Evolutionary conservation across 2,797 vertebrate genomes (phyloP), one percentile per base, ranked within the genome.

Genomic region (Thamnophis elegans): DNA sequence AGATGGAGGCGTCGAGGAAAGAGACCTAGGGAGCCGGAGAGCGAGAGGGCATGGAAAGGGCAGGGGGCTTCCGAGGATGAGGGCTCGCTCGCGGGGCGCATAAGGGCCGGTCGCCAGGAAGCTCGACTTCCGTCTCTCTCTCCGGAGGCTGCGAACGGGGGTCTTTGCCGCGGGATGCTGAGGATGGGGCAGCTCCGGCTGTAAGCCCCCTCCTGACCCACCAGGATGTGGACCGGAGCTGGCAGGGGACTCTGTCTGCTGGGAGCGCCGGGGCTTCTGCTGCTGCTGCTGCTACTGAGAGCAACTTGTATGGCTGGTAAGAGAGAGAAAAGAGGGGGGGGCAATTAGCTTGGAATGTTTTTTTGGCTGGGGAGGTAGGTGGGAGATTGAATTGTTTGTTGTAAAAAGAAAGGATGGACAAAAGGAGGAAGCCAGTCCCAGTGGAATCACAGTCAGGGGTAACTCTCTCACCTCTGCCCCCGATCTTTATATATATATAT

Each of bases 231-330:
- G 85, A 90, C 85, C 89, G 36, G 65, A 16, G 16, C 53, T 8
- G 28, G 60, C 65, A 86, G 65, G 89, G 47, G n/a, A 86, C 65
- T 93, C 42, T 91, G 47, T 56, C 89, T 93, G 55, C 73, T 90
- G 89, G 92, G 89, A 82, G 62, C 90, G 20, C 65, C 65, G 1
- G 65, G 65, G n/a, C 18, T n/a, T 4, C 11, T 73, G 68, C 16
- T 78, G 73, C 8, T 78, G 73, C 36, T 78, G 68, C 6, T 78
- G 65, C 32, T 73, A 18, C 85, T 93, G 89, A 53, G 85, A 54
- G 86, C 92, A 93, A 93, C 92, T 93, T 93, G 89, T 62, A 78
- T 88, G 89, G 92, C 92, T 93, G 92, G 92, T 93, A 93, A 93
- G 92, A 82, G 59, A 32, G 10, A 28, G 87, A 55, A 47, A 25